Evolutionary conservation across 2,113 vertebrate genomes (phyloP), one percentile per base, ranked within the genome.

Genomic region (Mastomys coucha): DNA sequence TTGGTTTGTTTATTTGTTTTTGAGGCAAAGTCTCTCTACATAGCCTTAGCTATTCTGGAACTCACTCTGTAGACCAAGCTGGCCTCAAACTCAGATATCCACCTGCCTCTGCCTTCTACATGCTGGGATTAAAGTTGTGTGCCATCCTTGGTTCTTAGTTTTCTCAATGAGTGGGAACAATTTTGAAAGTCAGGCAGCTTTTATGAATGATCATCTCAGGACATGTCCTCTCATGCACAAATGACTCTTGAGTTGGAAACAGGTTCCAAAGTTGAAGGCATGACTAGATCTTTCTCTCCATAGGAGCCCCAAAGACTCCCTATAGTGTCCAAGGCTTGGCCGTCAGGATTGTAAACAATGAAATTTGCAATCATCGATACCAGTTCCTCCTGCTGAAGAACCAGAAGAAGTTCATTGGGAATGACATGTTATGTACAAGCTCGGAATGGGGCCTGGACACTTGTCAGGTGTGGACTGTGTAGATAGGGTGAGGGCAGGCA

Each of bases 291-390:
- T 89, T 69, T 89, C 65, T 87, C 45, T 88, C 33, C 45, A 33
- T 7, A 96, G 97, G 1, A 75, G 33, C 24, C n/a, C 2, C 24
- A 7, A 69, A 53, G 24, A 0, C 2, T 5, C 3, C 60, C 42
- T 88, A 77, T 49, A 33, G 28, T 53, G 92, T 97, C 87, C 93
- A 97, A n/a, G 96, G 97, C 60, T 19, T 98, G 81, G 84, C 93
- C 16, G 86, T 92, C 85, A 96, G 80, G 91, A 95, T 97, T 3
- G 2, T 92, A 5, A 36, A 56, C 16, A 94, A 72, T 0, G 1
- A 67, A 0, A 1, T 89, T 75, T 97, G 95, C 88, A 72, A 82
- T 10, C 45, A 87, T 1, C 72, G 24, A 39, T 97, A 98, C 42
- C 81, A 39, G 22, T 97, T 95, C 89, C 96, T 97, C 75, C 92